phyloP scores from a whole-genome alignment of 2,888 invertebrate species.

The Phania funesta region DNA sequence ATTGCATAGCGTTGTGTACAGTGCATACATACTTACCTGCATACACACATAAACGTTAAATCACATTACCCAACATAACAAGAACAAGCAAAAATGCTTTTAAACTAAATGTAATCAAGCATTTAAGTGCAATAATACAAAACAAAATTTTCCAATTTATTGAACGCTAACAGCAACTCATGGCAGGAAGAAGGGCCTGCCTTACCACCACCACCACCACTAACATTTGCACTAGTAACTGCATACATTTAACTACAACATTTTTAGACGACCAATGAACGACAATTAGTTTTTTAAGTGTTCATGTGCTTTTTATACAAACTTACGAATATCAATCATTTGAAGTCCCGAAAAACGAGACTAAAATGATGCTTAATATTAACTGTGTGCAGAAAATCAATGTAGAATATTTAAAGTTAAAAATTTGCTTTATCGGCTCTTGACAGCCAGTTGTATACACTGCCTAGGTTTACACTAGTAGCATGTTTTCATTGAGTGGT shows the following conservation, averaged over 20 bases:
- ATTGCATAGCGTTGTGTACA: neutral
- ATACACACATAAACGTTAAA: conserved; percentile 35
- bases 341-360: conserved; percentile 39
- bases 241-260: neutral
- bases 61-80: conserved; percentile 58
- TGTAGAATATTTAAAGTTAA: neutral
- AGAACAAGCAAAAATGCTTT: conserved; percentile 66
- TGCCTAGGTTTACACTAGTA: too few relatives aligned
- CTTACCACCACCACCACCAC: conserved; percentile 64
- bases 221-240: conserved; percentile 2
- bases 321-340: conserved; percentile 56
- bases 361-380: conserved; percentile 17
- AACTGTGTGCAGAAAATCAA: conserved; percentile 5
- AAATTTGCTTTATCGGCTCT: too few relatives aligned
- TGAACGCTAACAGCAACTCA: conserved; percentile 70
- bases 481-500: too few relatives aligned
- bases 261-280: conserved; percentile 43
- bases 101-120: conserved; percentile 69
- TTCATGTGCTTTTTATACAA: neutral
- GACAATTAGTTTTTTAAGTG: conserved; percentile 28
- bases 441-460: too few relatives aligned
- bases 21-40: neutral
- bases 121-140: conserved; percentile 68
- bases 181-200: conserved; percentile 49
- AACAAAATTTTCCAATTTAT: conserved; percentile 77